Evolutionary conservation across 2,797 vertebrate species (phyloP).

Genomic region (Chelmon rostratus): DNA sequence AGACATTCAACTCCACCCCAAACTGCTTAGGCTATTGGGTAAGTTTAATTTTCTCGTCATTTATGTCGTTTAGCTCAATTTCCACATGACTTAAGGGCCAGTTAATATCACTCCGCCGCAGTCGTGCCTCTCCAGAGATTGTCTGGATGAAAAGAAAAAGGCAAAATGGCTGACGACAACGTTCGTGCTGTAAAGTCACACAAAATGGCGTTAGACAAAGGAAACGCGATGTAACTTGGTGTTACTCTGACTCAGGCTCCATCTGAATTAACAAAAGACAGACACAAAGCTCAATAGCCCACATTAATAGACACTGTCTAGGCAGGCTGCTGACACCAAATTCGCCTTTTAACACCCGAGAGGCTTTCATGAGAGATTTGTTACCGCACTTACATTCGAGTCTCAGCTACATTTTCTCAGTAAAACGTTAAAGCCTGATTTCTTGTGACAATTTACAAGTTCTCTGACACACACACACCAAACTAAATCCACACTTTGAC

Average conservation of each 20-base stretch:
- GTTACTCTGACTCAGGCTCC: not conserved
- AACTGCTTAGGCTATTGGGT: not conserved
- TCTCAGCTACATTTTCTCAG: not conserved
- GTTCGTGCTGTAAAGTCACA: slow-evolving; percentile 62
- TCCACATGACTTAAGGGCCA: not conserved
- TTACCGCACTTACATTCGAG: not conserved
- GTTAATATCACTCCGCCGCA: not conserved
- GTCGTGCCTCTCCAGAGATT: slow-evolving; percentile 21
- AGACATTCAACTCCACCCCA: not conserved
- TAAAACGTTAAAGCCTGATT: slow-evolving; percentile 26
- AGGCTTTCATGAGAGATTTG: not conserved
- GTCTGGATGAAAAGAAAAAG: slow-evolving; percentile 55
- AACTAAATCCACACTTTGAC: slow-evolving; percentile 69
- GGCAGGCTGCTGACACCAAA: not conserved
- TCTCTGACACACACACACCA: slow-evolving; percentile 35
- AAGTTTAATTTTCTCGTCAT: too few relatives aligned
- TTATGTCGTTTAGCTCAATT: not conserved
- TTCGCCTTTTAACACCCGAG: not conserved
- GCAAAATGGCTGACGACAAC: slow-evolving; percentile 82
- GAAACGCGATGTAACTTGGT: slow-evolving; percentile 19
- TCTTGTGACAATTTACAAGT: slow-evolving; percentile 12
- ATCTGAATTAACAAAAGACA: not conserved
- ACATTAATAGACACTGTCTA: not conserved
- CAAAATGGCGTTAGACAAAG: slow-evolving; percentile 87
- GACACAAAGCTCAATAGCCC: not conserved